A percentile compares a stretch with the other conserved stretches of the same genome.
These are phyloP conservation scores for Cephus pulcher DNA, from an alignment of 2,888 invertebrate species.

Conservation along the genomic window DNA sequence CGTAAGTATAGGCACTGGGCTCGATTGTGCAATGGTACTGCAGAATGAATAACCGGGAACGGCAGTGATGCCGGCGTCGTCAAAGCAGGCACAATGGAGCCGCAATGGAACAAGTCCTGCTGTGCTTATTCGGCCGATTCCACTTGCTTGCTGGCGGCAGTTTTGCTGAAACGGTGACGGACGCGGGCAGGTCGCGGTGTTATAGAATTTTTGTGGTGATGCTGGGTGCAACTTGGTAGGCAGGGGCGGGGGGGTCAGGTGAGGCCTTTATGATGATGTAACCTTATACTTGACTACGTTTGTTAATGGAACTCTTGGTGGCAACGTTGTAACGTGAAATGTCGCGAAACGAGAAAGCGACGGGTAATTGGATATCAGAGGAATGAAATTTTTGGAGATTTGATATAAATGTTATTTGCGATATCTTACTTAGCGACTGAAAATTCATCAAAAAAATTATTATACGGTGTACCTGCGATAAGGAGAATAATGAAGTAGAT, in stretches of 20 bases:
- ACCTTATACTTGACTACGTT: not conserved
- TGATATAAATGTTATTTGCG: not conserved
- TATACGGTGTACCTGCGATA: not conserved
- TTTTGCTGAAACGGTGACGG: not conserved
- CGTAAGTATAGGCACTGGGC: slow-evolving; percentile 29
- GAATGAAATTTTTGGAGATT: not conserved
- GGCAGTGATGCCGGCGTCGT: slow-evolving; percentile 33
- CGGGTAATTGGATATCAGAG: not conserved
- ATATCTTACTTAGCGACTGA: not conserved
- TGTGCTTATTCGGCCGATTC: not conserved
- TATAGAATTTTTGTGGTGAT: not conserved
- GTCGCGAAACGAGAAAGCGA: not conserved
- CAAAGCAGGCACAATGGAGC: slow-evolving; percentile 35
- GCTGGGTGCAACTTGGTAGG: not conserved
- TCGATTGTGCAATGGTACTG: slow-evolving; percentile 33
- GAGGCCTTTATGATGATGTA: not conserved
- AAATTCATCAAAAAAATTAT: not conserved
- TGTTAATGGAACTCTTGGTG: not conserved
- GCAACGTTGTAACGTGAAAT: not conserved
- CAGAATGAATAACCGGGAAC: slow-evolving; percentile 29
- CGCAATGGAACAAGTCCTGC: slow-evolving; percentile 8
- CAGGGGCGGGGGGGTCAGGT: no score
- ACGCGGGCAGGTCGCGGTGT: not conserved
- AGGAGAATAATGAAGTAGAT: not conserved
- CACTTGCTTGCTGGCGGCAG: not conserved